Conservation (phyloP, 2,888 invertebrate species). For the Stenchaetothrips biformis region DNA sequence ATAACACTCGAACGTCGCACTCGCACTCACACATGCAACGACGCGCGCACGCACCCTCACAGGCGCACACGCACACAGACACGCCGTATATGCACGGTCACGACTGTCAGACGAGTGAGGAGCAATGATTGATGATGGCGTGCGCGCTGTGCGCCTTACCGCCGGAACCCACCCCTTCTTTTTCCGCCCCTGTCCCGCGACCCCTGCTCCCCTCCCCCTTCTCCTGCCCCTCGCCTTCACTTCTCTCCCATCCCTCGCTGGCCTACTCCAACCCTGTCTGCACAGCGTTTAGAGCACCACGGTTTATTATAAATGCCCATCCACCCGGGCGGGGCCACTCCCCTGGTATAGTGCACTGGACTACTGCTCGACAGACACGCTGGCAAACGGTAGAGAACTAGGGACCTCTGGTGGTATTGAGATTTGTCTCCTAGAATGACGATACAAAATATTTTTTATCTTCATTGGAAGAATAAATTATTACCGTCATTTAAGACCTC, state of each 20-base stretch:
- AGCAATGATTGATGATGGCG: conserved; percentile 13
- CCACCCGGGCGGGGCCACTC: not conserved
- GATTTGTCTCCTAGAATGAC: too few relatives aligned
- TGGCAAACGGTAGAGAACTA: not conserved
- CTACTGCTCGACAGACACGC: not conserved
- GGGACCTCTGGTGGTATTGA: conserved; percentile 31
- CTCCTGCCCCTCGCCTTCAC: too few relatives aligned
- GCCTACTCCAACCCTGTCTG: not conserved
- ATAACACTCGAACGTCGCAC: not conserved
- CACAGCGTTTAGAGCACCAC: not conserved
- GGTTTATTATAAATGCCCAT: conserved; percentile 13
- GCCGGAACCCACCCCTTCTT: not conserved
- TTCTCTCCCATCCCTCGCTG: not conserved
- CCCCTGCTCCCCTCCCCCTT: not conserved
- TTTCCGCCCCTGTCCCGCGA: not conserved
- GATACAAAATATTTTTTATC: conserved; percentile 36
- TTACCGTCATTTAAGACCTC: too few relatives aligned
- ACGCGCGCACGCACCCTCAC: not conserved
- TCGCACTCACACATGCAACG: not conserved
- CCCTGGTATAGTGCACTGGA: not conserved
- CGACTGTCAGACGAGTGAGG: conserved; percentile 16
- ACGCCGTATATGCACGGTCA: conserved; percentile 4
- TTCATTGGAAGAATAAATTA: too few relatives aligned
- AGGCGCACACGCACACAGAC: not conserved
- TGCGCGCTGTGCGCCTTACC: too few relatives aligned